Evolutionary conservation across 2,888 invertebrate species (phyloP).

Genomic region (Chromoteleia sp.): DNA sequence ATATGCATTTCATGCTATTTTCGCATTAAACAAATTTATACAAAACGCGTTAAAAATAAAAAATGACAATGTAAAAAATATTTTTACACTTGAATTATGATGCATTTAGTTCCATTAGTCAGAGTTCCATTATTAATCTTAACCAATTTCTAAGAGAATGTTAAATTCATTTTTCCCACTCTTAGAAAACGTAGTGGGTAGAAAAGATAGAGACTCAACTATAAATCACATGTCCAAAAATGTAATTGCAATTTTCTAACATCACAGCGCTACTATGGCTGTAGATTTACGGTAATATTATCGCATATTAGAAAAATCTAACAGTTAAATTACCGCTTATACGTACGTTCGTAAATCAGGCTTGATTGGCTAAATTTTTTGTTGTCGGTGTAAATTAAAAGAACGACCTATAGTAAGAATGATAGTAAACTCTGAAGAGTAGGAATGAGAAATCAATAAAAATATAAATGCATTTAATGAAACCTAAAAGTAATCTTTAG

Average conservation of each 20-base stretch:
- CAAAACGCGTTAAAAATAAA: too few relatives aligned
- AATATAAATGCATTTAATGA: too few relatives aligned
- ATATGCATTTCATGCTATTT: too few relatives aligned
- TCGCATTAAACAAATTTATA: too few relatives aligned
- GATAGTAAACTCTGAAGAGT: too few relatives aligned
- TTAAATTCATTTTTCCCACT: constrained; percentile 42
- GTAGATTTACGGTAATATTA: constrained; percentile 65
- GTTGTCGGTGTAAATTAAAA: constrained; percentile 6
- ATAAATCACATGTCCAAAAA: constrained; percentile 64
- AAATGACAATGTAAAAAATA: not conserved
- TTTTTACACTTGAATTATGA: constrained; percentile 26
- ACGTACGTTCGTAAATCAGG: constrained; percentile 56
- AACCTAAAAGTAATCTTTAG: too few relatives aligned
- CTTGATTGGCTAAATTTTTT: constrained; percentile 38
- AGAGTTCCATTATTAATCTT: constrained; percentile 45
- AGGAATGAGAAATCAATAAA: too few relatives aligned
- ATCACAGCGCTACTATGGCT: constrained; percentile 19
- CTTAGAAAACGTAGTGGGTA: constrained; percentile 13
- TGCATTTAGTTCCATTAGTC: constrained; percentile 38
- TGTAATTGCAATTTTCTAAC: constrained; percentile 67
- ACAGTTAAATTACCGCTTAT: constrained; percentile 47
- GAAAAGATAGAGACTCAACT: constrained; percentile 38
- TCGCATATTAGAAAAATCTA: constrained; percentile 64
- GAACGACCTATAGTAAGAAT: too few relatives aligned
- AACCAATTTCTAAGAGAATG: constrained; percentile 40